A percentile compares a stretch with the other conserved stretches of the same genome.
Conservation (phyloP, 1,140 invertebrate genomes). For the Pseudachorutes palmiensis region DNA sequence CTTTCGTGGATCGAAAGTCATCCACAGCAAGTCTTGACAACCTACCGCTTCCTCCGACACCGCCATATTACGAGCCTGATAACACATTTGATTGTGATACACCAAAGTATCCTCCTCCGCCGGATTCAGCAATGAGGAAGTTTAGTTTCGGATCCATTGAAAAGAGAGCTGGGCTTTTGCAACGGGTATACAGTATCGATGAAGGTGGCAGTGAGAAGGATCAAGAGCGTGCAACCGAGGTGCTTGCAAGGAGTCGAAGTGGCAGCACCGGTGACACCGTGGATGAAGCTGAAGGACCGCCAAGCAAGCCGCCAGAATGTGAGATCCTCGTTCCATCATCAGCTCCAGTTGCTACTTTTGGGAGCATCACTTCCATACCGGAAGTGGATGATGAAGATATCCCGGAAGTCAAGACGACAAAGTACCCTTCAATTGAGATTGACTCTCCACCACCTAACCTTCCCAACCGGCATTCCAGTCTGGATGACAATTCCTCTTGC, state of each 20-base stretch:
- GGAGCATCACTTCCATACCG: background rate
- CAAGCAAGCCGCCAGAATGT: background rate
- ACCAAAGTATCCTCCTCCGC: conserved; percentile 30
- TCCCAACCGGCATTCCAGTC: background rate
- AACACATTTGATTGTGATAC: conserved; percentile 28
- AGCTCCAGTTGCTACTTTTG: background rate
- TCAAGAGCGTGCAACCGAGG: background rate
- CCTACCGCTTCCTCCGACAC: conserved; percentile 27
- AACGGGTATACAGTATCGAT: conserved; percentile 2
- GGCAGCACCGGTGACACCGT: background rate
- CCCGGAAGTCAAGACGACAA: background rate
- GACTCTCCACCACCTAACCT: conserved; percentile 1
- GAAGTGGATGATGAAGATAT: background rate
- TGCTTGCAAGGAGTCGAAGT: background rate
- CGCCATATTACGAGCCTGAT: conserved; percentile 26
- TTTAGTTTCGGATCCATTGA: conserved; percentile 6
- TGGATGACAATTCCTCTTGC: background rate
- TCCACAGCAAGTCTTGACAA: conserved; percentile 26
- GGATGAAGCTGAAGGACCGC: conserved; percentile 7
- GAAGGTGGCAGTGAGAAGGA: background rate
- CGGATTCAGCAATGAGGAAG: background rate
- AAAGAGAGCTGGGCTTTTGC: background rate
- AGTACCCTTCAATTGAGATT: conserved; percentile 4
- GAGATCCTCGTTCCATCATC: background rate
- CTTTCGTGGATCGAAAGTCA: conserved; percentile 8